Conservation (phyloP, 2,113 vertebrate genomes). For the Nettapus auritus region DNA sequence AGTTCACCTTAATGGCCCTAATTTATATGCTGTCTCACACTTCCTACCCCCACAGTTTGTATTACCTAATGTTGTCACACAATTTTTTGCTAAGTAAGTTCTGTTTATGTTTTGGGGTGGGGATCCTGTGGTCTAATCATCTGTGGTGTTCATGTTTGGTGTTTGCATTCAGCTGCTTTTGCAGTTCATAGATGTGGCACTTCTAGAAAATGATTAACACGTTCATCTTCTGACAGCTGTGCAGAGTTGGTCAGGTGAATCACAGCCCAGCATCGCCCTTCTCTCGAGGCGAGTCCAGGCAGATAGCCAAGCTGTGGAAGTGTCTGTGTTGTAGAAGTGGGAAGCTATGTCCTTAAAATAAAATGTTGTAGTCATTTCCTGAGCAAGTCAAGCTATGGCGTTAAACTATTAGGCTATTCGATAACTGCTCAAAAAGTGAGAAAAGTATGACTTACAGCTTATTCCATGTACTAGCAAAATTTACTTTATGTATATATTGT, state of each 20-base stretch:
- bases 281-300: slow-evolving; percentile 7
- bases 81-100: neutral
- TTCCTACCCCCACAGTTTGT: neutral
- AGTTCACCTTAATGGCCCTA: neutral
- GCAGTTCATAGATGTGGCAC: neutral
- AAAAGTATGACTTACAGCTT: neutral
- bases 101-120: neutral
- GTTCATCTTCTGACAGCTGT: neutral
- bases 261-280: slow-evolving; percentile 18
- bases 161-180: neutral
- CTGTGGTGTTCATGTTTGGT: neutral
- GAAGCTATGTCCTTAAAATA: slow-evolving; percentile 27
- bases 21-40: neutral
- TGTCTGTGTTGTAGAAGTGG: neutral
- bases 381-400: neutral
- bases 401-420: neutral
- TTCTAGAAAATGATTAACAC: neutral
- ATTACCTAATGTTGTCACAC: neutral
- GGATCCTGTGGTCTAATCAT: neutral
- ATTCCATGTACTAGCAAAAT: neutral
- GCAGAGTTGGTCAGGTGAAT: slow-evolving; percentile 43
- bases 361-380: slow-evolving; percentile 7
- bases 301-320: neutral
- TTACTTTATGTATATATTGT: neutral
- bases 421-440: neutral